These are phyloP conservation scores for Sitobion miscanthi DNA, from an alignment of 1,140 invertebrate species.

Conservation along the genomic window DNA sequence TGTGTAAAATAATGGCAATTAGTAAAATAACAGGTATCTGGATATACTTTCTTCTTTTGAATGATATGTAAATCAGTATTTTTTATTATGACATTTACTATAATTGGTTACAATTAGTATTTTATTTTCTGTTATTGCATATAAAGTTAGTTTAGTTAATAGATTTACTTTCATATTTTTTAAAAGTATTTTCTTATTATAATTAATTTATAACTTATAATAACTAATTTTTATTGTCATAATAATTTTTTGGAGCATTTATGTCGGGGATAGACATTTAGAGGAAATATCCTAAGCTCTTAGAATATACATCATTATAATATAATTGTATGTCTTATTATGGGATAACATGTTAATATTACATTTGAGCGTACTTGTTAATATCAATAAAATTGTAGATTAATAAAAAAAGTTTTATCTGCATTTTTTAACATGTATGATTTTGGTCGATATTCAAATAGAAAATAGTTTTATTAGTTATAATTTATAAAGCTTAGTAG, in stretches of 20 bases:
- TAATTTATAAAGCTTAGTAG: too few species aligned
- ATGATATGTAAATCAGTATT: neutral
- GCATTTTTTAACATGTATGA: neutral
- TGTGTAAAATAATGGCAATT: neutral
- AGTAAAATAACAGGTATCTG: neutral
- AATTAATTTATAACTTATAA: neutral
- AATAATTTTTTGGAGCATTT: neutral
- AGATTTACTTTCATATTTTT: neutral
- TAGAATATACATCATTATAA: neutral
- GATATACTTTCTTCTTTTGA: neutral
- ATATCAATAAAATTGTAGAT: too few species aligned
- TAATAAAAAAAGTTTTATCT: too few species aligned
- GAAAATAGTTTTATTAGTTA: neutral
- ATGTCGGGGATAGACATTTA: neutral
- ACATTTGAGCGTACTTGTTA: too few species aligned
- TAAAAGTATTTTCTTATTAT: too few species aligned
- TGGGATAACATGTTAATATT: too few species aligned
- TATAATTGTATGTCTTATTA: neutral
- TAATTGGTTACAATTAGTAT: neutral
- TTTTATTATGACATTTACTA: neutral
- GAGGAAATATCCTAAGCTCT: neutral
- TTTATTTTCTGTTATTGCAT: neutral
- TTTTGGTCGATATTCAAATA: neutral
- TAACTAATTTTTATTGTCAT: neutral
- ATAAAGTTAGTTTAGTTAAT: neutral